Evolutionary conservation across 2,888 invertebrate genomes (phyloP).

Genomic region (Smittia aterrima): DNA sequence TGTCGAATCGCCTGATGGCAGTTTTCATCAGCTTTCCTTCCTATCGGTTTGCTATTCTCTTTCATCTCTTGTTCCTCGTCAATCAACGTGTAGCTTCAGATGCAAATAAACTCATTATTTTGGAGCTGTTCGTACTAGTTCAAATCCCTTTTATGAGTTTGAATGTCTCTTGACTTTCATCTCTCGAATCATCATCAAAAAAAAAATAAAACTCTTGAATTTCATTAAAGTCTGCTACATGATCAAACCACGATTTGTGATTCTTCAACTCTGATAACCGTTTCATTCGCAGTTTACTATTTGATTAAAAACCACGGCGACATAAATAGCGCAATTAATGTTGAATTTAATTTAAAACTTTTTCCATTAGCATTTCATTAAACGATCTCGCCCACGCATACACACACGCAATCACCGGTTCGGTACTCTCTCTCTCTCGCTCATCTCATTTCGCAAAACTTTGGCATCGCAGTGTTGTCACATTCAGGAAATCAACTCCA

Average conservation of each 20-base stretch:
- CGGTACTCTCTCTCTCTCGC: no score
- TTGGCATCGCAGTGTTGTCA: slow-evolving; percentile 13
- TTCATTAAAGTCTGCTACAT: neutral
- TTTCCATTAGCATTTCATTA: slow-evolving; percentile 33
- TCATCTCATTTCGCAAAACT: slow-evolving; percentile 21
- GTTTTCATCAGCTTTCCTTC: neutral
- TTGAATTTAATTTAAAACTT: slow-evolving; percentile 38
- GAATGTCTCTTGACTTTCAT: no score
- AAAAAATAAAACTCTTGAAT: neutral
- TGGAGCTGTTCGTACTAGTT: neutral
- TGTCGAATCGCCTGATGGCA: slow-evolving; percentile 7
- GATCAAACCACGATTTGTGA: neutral
- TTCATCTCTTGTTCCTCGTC: slow-evolving; percentile 13
- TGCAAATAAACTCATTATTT: slow-evolving; percentile 36
- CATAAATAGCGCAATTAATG: slow-evolving; percentile 35
- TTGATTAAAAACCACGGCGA: slow-evolving; percentile 36
- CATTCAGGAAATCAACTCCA: slow-evolving; percentile 32
- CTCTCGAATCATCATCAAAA: no score
- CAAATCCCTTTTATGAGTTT: no score
- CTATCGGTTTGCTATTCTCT: neutral
- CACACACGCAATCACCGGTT: neutral
- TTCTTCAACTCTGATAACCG: neutral
- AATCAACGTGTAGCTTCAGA: slow-evolving; percentile 12
- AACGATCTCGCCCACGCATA: neutral
- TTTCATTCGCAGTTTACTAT: neutral